These are phyloP conservation scores for Bambusicola thoracicus DNA, from an alignment of 2,113 vertebrate species.

Conservation along the genomic window DNA sequence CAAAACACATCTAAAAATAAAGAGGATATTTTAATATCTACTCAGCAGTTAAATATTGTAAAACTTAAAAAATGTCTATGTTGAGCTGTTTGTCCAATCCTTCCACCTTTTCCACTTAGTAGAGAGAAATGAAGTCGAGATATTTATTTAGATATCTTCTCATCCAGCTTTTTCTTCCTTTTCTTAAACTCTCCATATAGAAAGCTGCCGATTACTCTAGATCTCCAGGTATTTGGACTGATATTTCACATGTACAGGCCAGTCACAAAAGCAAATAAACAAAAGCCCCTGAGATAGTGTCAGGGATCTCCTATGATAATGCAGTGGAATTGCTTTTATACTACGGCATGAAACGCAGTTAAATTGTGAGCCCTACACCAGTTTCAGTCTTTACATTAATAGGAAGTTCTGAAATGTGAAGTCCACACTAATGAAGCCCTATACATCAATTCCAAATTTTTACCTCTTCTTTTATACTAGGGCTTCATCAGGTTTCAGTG, in stretches of 20 bases:
- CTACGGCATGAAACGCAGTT: not conserved
- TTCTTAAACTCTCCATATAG: not conserved
- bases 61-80: not conserved
- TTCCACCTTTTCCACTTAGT: not conserved
- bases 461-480: not conserved
- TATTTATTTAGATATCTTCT: not conserved
- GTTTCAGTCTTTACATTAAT: not conserved
- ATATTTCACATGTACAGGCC: not conserved
- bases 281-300: not conserved
- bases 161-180: not conserved
- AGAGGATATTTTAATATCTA: not conserved
- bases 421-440: not conserved
- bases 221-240: not conserved
- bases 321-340: not conserved
- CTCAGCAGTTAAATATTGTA: not conserved
- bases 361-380: not conserved
- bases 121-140: not conserved
- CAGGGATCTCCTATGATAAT: not conserved
- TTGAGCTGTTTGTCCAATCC: not conserved
- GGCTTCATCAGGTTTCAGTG: not conserved
- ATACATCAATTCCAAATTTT: not conserved
- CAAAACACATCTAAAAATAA: not conserved
- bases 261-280: not conserved
- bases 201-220: not conserved
- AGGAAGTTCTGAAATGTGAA: not conserved